Evolutionary conservation across 1,140 invertebrate species (phyloP).

Genomic region (Dendrolimus kikuchii): DNA sequence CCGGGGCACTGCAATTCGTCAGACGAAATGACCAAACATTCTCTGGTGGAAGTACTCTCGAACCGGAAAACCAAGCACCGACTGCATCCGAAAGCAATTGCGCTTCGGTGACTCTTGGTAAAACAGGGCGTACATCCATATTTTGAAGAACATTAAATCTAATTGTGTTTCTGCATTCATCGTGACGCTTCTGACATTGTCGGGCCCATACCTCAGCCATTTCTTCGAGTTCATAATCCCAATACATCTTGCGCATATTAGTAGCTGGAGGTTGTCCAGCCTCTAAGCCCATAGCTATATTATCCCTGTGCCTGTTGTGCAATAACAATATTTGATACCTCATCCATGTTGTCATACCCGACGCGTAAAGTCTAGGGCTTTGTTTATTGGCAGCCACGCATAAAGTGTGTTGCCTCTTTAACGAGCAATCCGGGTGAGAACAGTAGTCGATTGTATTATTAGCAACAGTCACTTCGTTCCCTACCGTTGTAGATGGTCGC

Average conservation of each 20-base stretch:
- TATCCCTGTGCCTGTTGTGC: constrained; percentile 58
- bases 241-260: constrained; percentile 65
- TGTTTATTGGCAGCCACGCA: constrained; percentile 41
- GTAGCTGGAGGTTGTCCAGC: constrained; percentile 54
- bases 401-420: constrained; percentile 54
- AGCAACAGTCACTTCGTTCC: constrained; percentile 12
- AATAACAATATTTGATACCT: constrained; percentile 50
- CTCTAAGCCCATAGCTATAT: constrained; percentile 58
- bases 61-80: constrained; percentile 57
- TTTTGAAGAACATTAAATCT: constrained; percentile 59
- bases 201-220: constrained; percentile 59
- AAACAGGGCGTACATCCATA: constrained; percentile 52
- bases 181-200: constrained; percentile 59
- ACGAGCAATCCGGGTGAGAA: constrained; percentile 51
- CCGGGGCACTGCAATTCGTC: constrained; percentile 45
- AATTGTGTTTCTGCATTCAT: constrained; percentile 59
- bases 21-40: constrained; percentile 49
- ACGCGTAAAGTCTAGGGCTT: constrained; percentile 46
- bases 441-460: constrained; percentile 33
- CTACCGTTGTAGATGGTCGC: constrained; percentile 1
- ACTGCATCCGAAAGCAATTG: constrained; percentile 54
- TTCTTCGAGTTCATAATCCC: constrained; percentile 58
- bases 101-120: constrained; percentile 48
- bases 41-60: constrained; percentile 41
- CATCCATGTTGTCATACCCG: constrained; percentile 62